phyloP scores from a whole-genome alignment of 2,113 vertebrate genomes.

The Microtus montanus region DNA sequence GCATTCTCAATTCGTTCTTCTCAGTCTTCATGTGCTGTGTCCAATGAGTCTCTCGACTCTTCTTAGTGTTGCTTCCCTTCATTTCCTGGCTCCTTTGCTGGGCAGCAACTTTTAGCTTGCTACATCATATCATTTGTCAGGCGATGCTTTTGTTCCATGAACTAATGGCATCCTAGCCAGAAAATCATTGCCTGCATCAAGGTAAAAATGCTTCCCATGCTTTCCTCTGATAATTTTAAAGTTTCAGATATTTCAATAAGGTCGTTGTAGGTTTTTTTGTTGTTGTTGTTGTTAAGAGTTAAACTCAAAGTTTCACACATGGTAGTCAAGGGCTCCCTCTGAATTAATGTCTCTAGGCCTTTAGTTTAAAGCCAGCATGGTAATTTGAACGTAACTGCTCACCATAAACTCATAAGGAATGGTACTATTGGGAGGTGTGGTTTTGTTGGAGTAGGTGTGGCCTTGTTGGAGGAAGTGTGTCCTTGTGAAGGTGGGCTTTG shows the following conservation, averaged over 20 bases:
- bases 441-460: neutral
- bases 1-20: neutral
- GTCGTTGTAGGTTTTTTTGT: neutral
- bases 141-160: neutral
- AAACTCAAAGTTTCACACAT: neutral
- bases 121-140: neutral
- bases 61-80: no score
- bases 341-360: neutral
- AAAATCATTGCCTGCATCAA: neutral
- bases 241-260: neutral
- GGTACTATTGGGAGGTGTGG: neutral
- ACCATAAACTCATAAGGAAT: neutral
- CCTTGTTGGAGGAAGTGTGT: neutral
- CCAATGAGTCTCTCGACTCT: neutral
- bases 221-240: neutral
- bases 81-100: neutral
- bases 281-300: neutral
- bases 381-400: neutral
- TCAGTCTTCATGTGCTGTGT: neutral
- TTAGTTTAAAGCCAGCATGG: neutral
- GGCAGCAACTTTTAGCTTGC: neutral
- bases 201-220: neutral
- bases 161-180: neutral
- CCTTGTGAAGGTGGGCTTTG: neutral
- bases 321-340: neutral